A percentile compares a stretch with the other conserved stretches of the same genome.
Evolutionary conservation across 2,113 vertebrate genomes (phyloP).

Genomic region (Prietella phreatophila): DNA sequence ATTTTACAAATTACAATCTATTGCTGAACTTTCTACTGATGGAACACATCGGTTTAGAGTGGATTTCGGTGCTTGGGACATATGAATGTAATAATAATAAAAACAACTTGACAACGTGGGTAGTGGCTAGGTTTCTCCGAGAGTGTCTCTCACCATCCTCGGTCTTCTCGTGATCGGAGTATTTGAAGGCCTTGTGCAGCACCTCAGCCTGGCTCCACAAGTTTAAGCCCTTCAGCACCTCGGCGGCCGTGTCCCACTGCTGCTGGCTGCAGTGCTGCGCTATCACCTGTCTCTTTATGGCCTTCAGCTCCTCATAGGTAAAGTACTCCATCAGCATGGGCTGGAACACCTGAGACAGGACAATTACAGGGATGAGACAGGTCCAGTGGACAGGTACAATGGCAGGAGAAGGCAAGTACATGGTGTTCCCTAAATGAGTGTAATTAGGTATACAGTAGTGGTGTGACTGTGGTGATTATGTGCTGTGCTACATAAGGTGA

Average conservation of each 20-base stretch:
- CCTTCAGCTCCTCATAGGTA: slow-evolving; percentile 95
- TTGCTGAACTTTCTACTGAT: neutral
- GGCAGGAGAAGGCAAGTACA: neutral
- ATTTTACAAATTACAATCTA: neutral
- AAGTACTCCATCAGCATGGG: slow-evolving; percentile 99
- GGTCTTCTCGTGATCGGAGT: slow-evolving; percentile 89
- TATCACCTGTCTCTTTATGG: slow-evolving; percentile 97
- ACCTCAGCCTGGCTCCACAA: slow-evolving; percentile 91
- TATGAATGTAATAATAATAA: no score
- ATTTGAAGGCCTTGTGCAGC: slow-evolving; percentile 91
- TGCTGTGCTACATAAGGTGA: neutral
- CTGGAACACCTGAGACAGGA: slow-evolving; percentile 89
- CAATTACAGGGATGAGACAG: neutral
- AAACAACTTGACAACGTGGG: no score
- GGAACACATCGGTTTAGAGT: neutral
- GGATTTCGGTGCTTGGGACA: neutral
- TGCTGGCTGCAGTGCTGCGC: slow-evolving; percentile 89
- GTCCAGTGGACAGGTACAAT: neutral
- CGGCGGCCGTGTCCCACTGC: slow-evolving; percentile 70
- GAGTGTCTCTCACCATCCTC: slow-evolving; percentile 79
- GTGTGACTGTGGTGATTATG: neutral
- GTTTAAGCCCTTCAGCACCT: slow-evolving; percentile 83
- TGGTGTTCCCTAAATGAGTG: neutral
- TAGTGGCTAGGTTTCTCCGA: neutral
- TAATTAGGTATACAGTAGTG: neutral